Conservation (phyloP, 2,888 invertebrate species). For the Cataglyphis livida region DNA sequence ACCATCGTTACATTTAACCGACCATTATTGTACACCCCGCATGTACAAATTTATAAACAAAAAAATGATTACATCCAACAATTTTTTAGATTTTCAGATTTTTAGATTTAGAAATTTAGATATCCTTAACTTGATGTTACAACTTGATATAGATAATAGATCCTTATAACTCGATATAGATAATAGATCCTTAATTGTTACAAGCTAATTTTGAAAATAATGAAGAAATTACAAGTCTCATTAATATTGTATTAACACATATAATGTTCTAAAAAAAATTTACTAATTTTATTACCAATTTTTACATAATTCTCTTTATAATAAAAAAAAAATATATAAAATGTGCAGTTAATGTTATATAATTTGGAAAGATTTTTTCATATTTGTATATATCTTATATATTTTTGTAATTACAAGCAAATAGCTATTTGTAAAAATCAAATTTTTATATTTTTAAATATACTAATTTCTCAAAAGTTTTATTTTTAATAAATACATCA, state of each 20-base stretch:
- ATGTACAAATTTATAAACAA: slow-evolving; percentile 24
- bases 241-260: neutral
- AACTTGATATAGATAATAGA: slow-evolving; percentile 16
- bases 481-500: neutral
- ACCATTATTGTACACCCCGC: slow-evolving; percentile 66
- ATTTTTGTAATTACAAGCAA: neutral
- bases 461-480: neutral
- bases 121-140: neutral
- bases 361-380: neutral
- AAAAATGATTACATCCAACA: slow-evolving; percentile 29
- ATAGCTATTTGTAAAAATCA: neutral
- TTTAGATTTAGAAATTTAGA: slow-evolving; percentile 47
- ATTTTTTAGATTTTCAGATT: slow-evolving; percentile 46
- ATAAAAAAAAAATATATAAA: neutral
- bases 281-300: neutral
- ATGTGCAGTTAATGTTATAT: neutral
- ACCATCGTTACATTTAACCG: slow-evolving; percentile 70
- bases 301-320: neutral
- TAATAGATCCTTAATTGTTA: neutral
- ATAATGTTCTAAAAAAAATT: neutral
- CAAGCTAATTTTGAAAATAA: neutral
- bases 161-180: slow-evolving; percentile 13
- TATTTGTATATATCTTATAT: neutral
- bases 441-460: neutral
- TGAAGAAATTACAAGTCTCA: neutral